phyloP scores from a whole-genome alignment of 2,797 vertebrate species.

The Lithobates pipiens region DNA sequence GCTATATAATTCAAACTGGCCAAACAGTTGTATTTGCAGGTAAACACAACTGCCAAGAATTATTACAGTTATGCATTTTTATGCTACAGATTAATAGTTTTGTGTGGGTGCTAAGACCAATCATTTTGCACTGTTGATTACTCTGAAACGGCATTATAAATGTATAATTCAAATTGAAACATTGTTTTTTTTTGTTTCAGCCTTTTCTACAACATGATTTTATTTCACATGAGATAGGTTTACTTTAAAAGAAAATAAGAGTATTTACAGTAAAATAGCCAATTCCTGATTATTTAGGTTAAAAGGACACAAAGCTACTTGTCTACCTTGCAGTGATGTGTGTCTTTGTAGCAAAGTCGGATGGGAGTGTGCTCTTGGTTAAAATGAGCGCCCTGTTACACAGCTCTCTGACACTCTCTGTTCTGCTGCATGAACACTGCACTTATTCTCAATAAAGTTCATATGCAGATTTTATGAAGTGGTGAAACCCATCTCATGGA shows the following conservation, averaged over 20 bases:
- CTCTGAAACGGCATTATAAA: no score
- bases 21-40: no score
- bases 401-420: conserved; percentile 37
- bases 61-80: no score
- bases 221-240: no score
- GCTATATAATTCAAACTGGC: no score
- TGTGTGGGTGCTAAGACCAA: no score
- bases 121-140: no score
- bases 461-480: conserved; percentile 70
- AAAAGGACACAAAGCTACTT: neutral
- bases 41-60: no score
- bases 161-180: no score
- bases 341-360: conserved; percentile 11
- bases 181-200: no score
- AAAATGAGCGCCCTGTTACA: conserved; percentile 4
- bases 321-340: neutral
- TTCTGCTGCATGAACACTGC: conserved; percentile 59
- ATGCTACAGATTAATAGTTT: no score
- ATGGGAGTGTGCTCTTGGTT: conserved; percentile 7
- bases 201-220: no score
- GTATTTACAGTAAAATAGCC: neutral
- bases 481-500: conserved; percentile 73
- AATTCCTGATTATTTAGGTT: neutral
- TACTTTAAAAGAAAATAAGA: neutral
- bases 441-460: conserved; percentile 66